Evolutionary conservation across 1,140 invertebrate genomes (phyloP).

Genomic region (Rhagoletis pomonella): DNA sequence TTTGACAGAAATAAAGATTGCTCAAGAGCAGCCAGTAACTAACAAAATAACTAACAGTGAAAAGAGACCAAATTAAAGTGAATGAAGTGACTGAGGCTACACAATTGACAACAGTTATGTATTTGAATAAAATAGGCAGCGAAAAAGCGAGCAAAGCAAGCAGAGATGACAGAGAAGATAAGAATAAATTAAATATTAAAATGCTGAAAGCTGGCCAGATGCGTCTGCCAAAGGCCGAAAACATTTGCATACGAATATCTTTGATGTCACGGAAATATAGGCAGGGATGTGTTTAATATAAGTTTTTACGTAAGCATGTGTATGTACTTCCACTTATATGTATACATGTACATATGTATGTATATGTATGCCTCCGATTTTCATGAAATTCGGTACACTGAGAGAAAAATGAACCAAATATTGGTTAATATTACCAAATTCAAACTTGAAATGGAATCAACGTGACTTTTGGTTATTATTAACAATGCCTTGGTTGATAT

Average conservation of each 20-base stretch:
- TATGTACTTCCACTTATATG: background rate
- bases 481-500: too few relatives aligned
- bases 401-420: too few relatives aligned
- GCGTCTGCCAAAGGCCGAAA: background rate
- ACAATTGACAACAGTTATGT: background rate
- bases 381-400: too few relatives aligned
- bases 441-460: too few relatives aligned
- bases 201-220: background rate
- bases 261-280: background rate
- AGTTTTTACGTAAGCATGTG: too few relatives aligned
- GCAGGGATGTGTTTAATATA: background rate
- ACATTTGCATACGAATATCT: background rate
- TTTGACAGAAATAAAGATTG: too few relatives aligned
- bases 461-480: too few relatives aligned
- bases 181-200: background rate
- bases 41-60: background rate
- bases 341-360: background rate
- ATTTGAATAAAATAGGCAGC: background rate
- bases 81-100: background rate
- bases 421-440: too few relatives aligned
- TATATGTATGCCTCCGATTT: background rate
- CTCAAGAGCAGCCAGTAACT: background rate
- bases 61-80: background rate
- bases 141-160: background rate
- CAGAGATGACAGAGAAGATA: background rate